Conservation (phyloP, 64 coral and sea anemone genomes). For the Montipora foliosa region DNA sequence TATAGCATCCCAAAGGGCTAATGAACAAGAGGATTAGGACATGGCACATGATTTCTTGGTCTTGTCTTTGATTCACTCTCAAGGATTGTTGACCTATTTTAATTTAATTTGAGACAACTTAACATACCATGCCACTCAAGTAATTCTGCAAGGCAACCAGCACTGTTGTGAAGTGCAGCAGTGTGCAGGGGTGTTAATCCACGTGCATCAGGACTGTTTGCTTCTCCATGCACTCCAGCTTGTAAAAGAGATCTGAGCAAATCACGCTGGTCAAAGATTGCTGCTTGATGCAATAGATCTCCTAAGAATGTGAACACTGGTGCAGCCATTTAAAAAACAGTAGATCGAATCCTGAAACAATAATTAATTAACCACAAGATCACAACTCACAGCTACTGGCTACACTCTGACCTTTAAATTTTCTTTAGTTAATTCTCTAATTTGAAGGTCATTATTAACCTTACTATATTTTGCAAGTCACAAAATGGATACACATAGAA, state of each 20-base stretch:
- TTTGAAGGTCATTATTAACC: no score
- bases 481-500: no score
- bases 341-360: background rate
- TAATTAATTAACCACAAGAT: background rate
- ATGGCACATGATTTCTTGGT: no score
- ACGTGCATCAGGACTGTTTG: constrained; percentile 78
- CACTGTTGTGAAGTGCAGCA: constrained; percentile 85
- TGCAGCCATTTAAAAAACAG: constrained; percentile 67
- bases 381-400: no score
- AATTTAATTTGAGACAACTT: no score
- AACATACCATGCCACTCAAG: constrained; percentile 78
- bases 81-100: no score
- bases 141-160: constrained; percentile 74
- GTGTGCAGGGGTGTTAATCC: constrained; percentile 89
- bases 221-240: constrained; percentile 75
- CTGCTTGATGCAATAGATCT: constrained; percentile 91
- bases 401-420: no score
- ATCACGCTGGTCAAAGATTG: constrained; percentile 88
- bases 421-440: no score
- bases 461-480: no score
- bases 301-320: constrained; percentile 83
- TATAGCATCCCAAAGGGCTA: no score
- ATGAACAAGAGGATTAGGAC: no score
- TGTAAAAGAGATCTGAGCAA: constrained; percentile 78
- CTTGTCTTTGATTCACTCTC: no score